phyloP scores from a whole-genome alignment of 2,888 invertebrate genomes.

The Drosophila anceps region DNA sequence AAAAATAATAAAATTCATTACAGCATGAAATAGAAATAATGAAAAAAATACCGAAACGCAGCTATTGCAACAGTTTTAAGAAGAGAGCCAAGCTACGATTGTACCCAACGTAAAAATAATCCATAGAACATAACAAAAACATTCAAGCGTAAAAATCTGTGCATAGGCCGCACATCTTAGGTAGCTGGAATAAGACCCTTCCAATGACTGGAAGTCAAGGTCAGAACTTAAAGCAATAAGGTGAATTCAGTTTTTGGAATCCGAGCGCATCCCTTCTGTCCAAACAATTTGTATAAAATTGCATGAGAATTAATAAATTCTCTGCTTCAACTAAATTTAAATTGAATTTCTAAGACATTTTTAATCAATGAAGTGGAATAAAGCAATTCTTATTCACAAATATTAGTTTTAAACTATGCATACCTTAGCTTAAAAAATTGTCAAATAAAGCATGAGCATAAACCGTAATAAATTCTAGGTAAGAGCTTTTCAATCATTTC shows the following conservation, averaged over 20 bases:
- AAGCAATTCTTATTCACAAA: not conserved
- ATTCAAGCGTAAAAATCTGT: not conserved
- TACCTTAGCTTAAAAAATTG: not conserved
- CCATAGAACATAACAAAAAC: not conserved
- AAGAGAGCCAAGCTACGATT: not conserved
- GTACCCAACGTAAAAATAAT: not conserved
- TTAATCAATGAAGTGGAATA: not conserved
- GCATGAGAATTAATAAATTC: not conserved
- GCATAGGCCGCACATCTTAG: not conserved
- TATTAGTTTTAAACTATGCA: not conserved
- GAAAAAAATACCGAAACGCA: too few species aligned
- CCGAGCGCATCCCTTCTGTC: not conserved
- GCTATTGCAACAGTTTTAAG: too few species aligned
- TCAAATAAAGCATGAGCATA: not conserved
- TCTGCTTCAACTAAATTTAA: not conserved
- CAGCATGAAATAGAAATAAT: not conserved
- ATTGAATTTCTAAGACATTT: not conserved
- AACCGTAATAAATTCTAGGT: not conserved
- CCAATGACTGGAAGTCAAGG: not conserved
- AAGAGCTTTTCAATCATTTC: not conserved
- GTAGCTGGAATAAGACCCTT: too few species aligned
- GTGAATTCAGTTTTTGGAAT: not conserved
- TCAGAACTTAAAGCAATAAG: not conserved
- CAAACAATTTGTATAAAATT: not conserved
- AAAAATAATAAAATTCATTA: not conserved